Evolutionary conservation across 2,113 vertebrate species (phyloP), one percentile per base, ranked within the genome.

Genomic region (Bucco capensis): DNA sequence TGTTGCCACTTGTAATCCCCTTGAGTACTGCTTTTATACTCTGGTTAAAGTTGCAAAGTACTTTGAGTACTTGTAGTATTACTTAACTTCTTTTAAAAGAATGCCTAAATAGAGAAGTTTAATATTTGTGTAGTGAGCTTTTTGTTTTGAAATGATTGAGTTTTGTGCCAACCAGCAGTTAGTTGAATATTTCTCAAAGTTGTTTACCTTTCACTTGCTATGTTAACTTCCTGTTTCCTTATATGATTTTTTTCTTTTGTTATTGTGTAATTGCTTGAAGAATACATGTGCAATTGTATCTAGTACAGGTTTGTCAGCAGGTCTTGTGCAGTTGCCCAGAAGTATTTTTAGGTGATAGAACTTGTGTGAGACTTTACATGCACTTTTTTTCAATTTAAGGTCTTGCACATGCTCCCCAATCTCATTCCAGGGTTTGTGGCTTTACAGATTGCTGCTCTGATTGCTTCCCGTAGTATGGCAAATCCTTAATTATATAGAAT

Each of bases 121-220:
- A 35, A 6, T 3, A 8, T 30, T 80, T 49, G 5, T 31, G 4
- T 28, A 53, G 64, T n/a, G 12, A 79, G 8, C 21, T 71, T 40
- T 23, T 56, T 86, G 65, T 30, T 70, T 38, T 86, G 35, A 47
- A 58, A 6, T 37, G 37, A 9, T 19, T 56, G 40, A 82, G 76
- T 89, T 93, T 87, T 61, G 83, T 91, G 76, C 85, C 80, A 54
- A 6, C 35, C 76, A 96, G 51, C 53, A 73, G 64, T 62, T 77
- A 88, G 73, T 14, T 62, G 44, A 65, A 30, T 30, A 51, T 82
- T 56, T 35, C 33, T 33, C 49, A 33, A 50, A 64, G 19, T 22
- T 86, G 37, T 96, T 94, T 87, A 94, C 79, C 75, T 96, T 92
- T 91, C 72, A 35, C 77, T 96, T 93, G 71, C 16, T 79, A 31